These are phyloP conservation scores for Drymonia ruficornis DNA, from an alignment of 2,888 invertebrate species.

Conservation along the genomic window DNA sequence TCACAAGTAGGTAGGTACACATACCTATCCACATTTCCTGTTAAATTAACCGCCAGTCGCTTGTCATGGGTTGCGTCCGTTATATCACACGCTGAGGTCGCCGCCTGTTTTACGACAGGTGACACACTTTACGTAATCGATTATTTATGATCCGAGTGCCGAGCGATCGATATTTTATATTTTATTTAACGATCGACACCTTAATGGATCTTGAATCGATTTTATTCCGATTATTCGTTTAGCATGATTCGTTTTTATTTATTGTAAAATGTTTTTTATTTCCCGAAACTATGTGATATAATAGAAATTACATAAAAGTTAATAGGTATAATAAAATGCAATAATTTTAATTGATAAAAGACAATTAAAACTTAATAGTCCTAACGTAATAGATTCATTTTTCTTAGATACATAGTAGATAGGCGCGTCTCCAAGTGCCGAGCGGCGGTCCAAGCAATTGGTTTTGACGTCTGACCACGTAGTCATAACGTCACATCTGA, in stretches of 20 bases:
- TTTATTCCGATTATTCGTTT: conserved; percentile 24
- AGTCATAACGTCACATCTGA: too few relatives aligned
- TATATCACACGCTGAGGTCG: conserved; percentile 37
- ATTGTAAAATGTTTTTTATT: not conserved
- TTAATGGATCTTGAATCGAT: conserved; percentile 38
- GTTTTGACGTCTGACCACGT: too few relatives aligned
- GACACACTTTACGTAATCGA: conserved; percentile 56
- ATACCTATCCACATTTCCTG: conserved; percentile 31
- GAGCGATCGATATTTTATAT: conserved; percentile 39
- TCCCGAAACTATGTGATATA: not conserved
- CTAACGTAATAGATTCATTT: too few relatives aligned
- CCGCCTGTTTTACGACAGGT: conserved; percentile 44
- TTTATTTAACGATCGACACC: conserved; percentile 18
- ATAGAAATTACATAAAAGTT: not conserved
- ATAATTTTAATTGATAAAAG: not conserved
- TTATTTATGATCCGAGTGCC: conserved; percentile 37
- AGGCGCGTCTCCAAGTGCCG: too few relatives aligned
- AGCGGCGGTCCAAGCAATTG: too few relatives aligned
- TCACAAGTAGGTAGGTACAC: too few relatives aligned
- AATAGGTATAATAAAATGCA: not conserved
- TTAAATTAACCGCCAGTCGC: conserved; percentile 40
- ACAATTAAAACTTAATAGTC: too few relatives aligned
- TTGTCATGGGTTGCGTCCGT: conserved; percentile 40
- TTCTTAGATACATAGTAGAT: too few relatives aligned
- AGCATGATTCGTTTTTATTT: conserved; percentile 2